phyloP scores from a whole-genome alignment of 1,140 invertebrate species.

The Adelges cooleyi region DNA sequence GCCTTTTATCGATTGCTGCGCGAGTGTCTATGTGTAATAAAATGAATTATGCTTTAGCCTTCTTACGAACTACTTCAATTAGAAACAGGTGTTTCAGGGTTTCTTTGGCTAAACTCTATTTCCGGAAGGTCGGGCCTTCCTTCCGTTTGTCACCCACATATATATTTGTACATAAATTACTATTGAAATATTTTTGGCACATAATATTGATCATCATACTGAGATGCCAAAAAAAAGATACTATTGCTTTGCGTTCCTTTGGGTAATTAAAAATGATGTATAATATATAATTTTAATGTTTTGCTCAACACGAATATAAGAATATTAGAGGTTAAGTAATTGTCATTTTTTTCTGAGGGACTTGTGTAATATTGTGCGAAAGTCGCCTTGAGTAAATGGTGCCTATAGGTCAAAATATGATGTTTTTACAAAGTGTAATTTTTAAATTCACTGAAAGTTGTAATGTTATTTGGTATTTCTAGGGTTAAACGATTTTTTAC shows the following conservation, averaged over 20 bases:
- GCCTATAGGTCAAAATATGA: no score
- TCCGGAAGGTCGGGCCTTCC: conserved; percentile 22
- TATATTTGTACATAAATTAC: neutral
- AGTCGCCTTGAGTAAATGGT: no score
- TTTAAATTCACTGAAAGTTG: no score
- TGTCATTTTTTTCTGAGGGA: no score
- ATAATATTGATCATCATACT: neutral
- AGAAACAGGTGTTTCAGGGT: conserved; percentile 1
- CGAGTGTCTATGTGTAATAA: no score
- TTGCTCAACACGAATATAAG: no score
- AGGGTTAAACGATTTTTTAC: no score
- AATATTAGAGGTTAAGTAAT: no score
- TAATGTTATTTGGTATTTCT: no score
- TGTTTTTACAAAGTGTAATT: no score
- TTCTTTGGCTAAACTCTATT: conserved; percentile 18
- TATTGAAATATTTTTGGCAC: conserved; percentile 22
- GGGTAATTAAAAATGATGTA: neutral
- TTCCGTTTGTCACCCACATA: conserved; percentile 10
- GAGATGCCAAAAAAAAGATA: conserved; percentile 5
- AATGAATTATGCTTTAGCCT: neutral
- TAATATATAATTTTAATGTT: neutral
- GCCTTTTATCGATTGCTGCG: no score
- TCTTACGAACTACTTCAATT: neutral
- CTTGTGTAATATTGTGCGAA: no score
- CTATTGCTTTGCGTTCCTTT: neutral